phyloP scores from a whole-genome alignment of 2,113 vertebrate species.

The Channa argus region DNA sequence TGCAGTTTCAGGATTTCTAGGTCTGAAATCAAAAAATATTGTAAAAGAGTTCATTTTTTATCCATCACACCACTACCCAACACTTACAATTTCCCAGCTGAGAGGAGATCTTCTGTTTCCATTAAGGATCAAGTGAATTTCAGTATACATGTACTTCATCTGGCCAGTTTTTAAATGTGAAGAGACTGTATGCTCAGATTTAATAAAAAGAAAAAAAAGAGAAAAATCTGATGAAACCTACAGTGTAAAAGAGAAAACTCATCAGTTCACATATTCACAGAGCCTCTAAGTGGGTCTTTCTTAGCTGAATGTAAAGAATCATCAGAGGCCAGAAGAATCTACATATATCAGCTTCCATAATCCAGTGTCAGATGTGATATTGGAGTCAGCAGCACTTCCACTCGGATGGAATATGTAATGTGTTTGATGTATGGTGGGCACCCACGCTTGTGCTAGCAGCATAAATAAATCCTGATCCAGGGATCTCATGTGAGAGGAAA shows the following conservation, averaged over 20 bases:
- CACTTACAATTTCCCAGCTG: not conserved
- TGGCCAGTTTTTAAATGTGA: too few species aligned
- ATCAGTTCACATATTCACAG: not conserved
- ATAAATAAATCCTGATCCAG: constrained; percentile 27
- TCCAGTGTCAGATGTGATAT: constrained; percentile 42
- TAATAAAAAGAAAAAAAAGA: not conserved
- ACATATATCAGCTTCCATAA: constrained; percentile 59
- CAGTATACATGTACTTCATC: not conserved
- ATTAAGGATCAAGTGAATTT: not conserved
- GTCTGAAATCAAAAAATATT: not conserved
- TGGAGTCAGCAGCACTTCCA: constrained; percentile 53
- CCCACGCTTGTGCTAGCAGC: constrained; percentile 19
- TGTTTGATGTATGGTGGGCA: constrained; percentile 60
- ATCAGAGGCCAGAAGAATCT: not conserved
- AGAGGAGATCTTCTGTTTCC: not conserved
- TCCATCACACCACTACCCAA: not conserved
- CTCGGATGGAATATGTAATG: constrained; percentile 51
- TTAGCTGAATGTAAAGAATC: too few species aligned
- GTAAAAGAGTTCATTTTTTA: not conserved
- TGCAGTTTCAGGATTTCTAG: too few species aligned
- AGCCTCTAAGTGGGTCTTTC: not conserved
- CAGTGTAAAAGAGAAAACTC: not conserved
- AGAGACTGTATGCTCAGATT: not conserved
- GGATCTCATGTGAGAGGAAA: constrained; percentile 19
- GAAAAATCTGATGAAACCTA: not conserved